These are phyloP conservation scores for Epinephelus fuscoguttatus DNA, from an alignment of 2,113 vertebrate genomes.

Conservation along the genomic window DNA sequence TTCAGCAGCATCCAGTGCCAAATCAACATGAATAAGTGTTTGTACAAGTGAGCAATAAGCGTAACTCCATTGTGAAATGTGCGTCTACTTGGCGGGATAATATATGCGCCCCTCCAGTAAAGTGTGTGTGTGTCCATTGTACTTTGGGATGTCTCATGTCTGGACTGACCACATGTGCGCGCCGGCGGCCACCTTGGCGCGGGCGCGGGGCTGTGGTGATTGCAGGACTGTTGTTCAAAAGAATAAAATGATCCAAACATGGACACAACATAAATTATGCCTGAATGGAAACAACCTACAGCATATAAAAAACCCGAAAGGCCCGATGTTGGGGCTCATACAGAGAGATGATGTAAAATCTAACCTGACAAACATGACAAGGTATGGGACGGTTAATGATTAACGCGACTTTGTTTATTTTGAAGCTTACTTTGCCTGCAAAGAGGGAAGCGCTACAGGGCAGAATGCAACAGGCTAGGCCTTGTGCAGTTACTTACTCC, in stretches of 20 bases:
- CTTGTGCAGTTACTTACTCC: conserved; percentile 15
- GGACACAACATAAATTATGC: not conserved
- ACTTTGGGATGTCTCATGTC: conserved; percentile 56
- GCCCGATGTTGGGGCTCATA: not conserved
- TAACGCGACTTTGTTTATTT: conserved; percentile 23
- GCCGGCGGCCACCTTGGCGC: conserved; percentile 38
- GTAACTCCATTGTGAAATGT: conserved; percentile 4
- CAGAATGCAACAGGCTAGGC: conserved; percentile 51
- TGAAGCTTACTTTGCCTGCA: conserved; percentile 3
- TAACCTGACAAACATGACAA: not conserved
- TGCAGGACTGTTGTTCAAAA: not conserved
- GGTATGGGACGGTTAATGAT: conserved; percentile 29
- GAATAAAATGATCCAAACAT: not conserved
- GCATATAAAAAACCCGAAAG: not conserved
- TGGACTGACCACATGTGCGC: conserved; percentile 64
- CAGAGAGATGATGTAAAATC: not conserved
- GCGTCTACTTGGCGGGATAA: conserved; percentile 28
- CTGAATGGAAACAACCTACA: not conserved
- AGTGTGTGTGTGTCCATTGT: conserved; percentile 43
- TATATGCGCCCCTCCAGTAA: not conserved
- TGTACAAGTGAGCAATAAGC: not conserved
- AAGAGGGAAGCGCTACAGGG: conserved; percentile 34
- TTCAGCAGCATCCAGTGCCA: not conserved
- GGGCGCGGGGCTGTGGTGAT: conserved; percentile 10
- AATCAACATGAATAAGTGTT: not conserved